Base-by-base conservation (phyloP, 2,888 invertebrate species). In the Temnothorax unifasciatus region DNA sequence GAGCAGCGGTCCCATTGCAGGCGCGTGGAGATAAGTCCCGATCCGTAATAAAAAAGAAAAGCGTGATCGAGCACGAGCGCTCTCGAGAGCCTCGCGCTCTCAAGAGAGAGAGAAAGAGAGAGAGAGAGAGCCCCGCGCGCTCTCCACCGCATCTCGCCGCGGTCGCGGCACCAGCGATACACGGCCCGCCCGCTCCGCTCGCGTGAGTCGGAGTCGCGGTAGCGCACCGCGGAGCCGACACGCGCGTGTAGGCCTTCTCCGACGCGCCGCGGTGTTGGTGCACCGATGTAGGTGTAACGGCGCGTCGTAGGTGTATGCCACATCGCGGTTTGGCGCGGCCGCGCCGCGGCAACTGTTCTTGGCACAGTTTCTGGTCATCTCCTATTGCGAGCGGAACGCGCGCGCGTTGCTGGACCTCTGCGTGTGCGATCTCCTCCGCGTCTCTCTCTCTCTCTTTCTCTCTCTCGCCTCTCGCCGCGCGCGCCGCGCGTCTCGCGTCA, bases 341-440 rank as follows among this genome's bases (percentile, higher is more conserved):
- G 66, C 84, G 73, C 89, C 63, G 63, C 63, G 66, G 85, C 83
- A 34, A 85, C 88, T 86, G 93, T 93, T 94, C 94, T 94, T 94
- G 94, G 94, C 94, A 94, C 94, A 94, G 94, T 94, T 94, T 94
- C 94, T 93, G 92, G 90, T 91, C 93, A 93, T 94, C 94, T 93
- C 91, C 92, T 93, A 93, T 93, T 92, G 93, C 92, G 93, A 92
- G 87, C 93, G 92, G 92, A 92, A 85, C 89, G 86, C 89, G 68
- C 44, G 69, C 44, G 69, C 77, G 44, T 38, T 21, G 87, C 90
- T 86, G 88, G 88, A 89, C 89, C 89, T 85, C 88, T 88, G 41
- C 6, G 44, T 44, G 85, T 84, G 89, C 59, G 75, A 82, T 84
- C 73, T 82, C 68, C 76, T 76, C 73, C 68, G 47, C 75, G 38